Percentiles rank a stretch among this genome's conserved stretches.
phyloP scores from a whole-genome alignment of 2,888 invertebrate species.

The Rhagonycha fulva region DNA sequence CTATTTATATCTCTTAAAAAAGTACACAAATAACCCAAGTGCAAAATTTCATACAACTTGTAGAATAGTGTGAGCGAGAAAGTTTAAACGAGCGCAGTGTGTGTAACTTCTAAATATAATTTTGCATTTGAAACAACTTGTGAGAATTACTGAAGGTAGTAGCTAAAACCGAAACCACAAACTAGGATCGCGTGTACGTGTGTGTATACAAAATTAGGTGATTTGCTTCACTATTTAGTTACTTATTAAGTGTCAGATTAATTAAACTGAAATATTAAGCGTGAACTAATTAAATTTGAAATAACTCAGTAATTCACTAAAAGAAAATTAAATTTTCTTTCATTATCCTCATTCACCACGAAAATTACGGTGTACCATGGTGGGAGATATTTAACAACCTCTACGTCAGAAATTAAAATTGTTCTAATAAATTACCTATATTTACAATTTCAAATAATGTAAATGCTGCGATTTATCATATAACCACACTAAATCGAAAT shows the following conservation, averaged over 20 bases:
- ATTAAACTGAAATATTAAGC: constrained; percentile 1
- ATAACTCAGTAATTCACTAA: neutral
- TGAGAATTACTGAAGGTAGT: constrained; percentile 12
- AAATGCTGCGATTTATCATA: no score
- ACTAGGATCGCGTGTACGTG: neutral
- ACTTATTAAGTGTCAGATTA: constrained; percentile 7
- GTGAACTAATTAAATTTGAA: neutral
- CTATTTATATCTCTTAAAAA: neutral
- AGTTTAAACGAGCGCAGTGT: constrained; percentile 2
- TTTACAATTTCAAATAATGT: no score
- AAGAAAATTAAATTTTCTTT: neutral
- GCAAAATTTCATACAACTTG: neutral
- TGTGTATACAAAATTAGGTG: constrained; percentile 5
- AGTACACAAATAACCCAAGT: neutral
- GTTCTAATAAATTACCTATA: no score
- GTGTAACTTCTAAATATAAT: constrained; percentile 1
- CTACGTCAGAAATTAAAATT: no score
- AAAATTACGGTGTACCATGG: neutral
- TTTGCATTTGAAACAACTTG: constrained; percentile 15
- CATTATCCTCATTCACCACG: neutral
- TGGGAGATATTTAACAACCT: no score
- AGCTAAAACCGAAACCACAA: constrained; percentile 1
- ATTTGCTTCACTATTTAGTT: constrained; percentile 7
- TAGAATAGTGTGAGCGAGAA: constrained; percentile 2
- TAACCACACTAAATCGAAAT: no score